Evolutionary conservation across 2,113 vertebrate species (phyloP).

Genomic region (Myrmophylax atrothorax): DNA sequence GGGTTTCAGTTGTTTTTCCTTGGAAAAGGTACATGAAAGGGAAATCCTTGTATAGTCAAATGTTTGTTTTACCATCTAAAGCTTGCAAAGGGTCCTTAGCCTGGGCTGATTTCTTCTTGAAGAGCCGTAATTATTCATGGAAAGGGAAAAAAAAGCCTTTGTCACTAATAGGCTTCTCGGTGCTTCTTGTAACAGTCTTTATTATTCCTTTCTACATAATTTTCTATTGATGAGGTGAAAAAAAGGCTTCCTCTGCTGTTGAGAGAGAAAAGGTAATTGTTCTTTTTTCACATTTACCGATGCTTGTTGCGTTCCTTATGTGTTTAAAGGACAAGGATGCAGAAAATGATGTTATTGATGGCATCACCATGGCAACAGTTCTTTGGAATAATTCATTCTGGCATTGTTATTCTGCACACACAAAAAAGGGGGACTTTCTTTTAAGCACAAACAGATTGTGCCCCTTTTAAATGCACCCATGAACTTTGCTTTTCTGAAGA

Average conservation of each 20-base stretch:
- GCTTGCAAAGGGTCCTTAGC: constrained; percentile 52
- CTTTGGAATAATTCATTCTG: constrained; percentile 75
- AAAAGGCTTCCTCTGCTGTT: constrained; percentile 59
- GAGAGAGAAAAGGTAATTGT: constrained; percentile 69
- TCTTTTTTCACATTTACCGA: constrained; percentile 60
- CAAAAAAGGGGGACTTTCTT: constrained; percentile 53
- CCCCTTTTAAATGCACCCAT: constrained; percentile 67
- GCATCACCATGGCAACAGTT: constrained; percentile 75
- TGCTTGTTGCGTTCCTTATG: constrained; percentile 66
- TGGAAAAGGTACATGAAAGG: constrained; percentile 72
- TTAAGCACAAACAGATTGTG: constrained; percentile 68
- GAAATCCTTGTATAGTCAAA: constrained; percentile 71
- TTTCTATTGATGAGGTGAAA: constrained; percentile 74
- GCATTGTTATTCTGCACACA: constrained; percentile 71
- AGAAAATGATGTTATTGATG: constrained; percentile 78
- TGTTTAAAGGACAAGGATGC: constrained; percentile 72
- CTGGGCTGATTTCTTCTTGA: constrained; percentile 62
- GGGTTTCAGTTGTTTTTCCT: constrained; percentile 53
- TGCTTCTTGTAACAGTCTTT: constrained; percentile 65
- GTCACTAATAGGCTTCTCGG: constrained; percentile 72
- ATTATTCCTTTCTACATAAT: constrained; percentile 69
- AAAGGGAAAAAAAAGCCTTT: constrained; percentile 57
- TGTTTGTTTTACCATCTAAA: constrained; percentile 72
- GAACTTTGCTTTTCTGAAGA: constrained; percentile 69
- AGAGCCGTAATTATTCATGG: constrained; percentile 73